A percentile compares a stretch with the other conserved stretches of the same genome.
Evolutionary conservation across 2,113 vertebrate species (phyloP).

Genomic region (Lagopus leucura): DNA sequence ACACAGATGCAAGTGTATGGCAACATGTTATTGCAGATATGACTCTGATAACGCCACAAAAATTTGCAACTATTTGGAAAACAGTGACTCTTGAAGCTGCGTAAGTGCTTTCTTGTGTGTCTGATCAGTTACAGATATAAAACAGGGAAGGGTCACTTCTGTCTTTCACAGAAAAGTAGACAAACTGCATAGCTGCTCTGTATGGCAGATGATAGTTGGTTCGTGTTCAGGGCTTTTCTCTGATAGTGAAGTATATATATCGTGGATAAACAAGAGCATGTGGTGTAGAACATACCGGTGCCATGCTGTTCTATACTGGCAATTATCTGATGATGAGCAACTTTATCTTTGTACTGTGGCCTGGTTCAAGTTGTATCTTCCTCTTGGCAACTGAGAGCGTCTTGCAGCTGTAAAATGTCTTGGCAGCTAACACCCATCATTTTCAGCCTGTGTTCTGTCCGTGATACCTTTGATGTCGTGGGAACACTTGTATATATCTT

Average conservation of each 20-base stretch:
- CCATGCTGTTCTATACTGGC: not conserved
- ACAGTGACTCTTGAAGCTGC: not conserved
- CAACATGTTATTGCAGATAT: not conserved
- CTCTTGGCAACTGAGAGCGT: slow-evolving; percentile 7
- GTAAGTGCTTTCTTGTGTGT: not conserved
- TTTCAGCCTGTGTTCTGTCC: slow-evolving; percentile 43
- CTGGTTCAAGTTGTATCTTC: not conserved
- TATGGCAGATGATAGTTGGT: not conserved
- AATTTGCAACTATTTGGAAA: not conserved
- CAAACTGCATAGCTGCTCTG: not conserved
- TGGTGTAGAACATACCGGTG: not conserved
- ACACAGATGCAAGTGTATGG: not conserved
- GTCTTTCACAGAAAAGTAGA: not conserved
- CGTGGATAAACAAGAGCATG: not conserved
- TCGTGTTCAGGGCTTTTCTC: not conserved
- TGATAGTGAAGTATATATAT: not conserved
- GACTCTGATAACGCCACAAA: not conserved
- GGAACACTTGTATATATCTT: not conserved
- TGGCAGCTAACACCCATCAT: slow-evolving; percentile 52
- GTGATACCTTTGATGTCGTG: slow-evolving; percentile 62
- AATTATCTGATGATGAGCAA: not conserved
- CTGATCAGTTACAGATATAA: not conserved
- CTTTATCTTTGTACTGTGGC: not conserved
- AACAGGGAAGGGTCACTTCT: not conserved
- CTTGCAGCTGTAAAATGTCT: not conserved